phyloP scores from a whole-genome alignment of 2,888 invertebrate species.

The Lasioglossum leucozonium region DNA sequence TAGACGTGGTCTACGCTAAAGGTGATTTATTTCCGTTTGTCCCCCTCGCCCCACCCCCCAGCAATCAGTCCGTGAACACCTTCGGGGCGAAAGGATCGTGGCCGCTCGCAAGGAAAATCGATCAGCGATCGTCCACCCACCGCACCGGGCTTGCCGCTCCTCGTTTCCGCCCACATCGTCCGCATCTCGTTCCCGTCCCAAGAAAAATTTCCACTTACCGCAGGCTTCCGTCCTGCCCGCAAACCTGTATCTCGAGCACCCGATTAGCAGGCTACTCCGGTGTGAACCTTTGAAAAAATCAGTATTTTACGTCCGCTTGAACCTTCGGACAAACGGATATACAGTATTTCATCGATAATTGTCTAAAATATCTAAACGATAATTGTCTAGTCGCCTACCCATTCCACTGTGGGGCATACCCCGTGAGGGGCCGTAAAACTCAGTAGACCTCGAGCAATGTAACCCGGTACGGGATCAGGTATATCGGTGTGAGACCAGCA shows the following conservation, averaged over 20 bases:
- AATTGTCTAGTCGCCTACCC: too few relatives aligned
- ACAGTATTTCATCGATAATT: too few relatives aligned
- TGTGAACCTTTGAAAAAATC: background rate
- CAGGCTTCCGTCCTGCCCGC: background rate
- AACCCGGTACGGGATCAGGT: too few relatives aligned
- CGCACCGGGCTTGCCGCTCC: background rate
- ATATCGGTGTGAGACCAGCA: too few relatives aligned
- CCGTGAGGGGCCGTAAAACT: too few relatives aligned
- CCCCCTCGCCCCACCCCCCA: slow-evolving; percentile 19
- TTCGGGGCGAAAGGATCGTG: slow-evolving; percentile 35
- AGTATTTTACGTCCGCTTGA: background rate
- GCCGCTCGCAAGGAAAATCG: slow-evolving; percentile 20
- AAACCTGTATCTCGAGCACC: slow-evolving; percentile 5
- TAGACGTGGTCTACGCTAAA: slow-evolving; percentile 28
- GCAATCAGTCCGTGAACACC: slow-evolving; percentile 52
- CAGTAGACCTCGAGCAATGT: too few relatives aligned
- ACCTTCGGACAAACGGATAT: too few relatives aligned
- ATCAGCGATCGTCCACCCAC: slow-evolving; percentile 27
- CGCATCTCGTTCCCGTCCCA: slow-evolving; percentile 14
- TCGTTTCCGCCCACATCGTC: slow-evolving; percentile 38
- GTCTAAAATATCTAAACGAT: too few relatives aligned
- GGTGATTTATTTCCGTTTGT: slow-evolving; percentile 65
- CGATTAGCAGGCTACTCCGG: background rate
- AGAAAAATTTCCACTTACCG: slow-evolving; percentile 20
- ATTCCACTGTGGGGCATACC: too few relatives aligned